Base-by-base conservation (phyloP, 1,140 invertebrate genomes). In the Drosophila tsacasi region DNA sequence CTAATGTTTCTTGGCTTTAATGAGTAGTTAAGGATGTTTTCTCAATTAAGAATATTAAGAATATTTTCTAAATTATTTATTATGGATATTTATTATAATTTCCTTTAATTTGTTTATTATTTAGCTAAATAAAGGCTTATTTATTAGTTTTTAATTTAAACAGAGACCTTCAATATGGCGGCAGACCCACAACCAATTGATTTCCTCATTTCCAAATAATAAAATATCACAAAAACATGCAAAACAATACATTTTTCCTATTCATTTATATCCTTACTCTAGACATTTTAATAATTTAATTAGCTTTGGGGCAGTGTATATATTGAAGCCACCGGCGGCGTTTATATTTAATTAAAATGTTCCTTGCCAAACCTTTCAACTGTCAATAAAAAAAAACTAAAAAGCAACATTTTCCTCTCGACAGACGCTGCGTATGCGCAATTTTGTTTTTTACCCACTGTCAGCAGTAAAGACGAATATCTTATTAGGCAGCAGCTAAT, bases 341-440 rank as follows among this genome's bases (percentile, higher is more conserved):
- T 44, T 25, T 60, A 65, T 84, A 84, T 81, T 90, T 84, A 90
- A 90, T 90, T 90, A 84, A 89, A 90, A 81, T 84, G 79, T 58
- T 69, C 54, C 50, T n/a, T 15, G 30, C 47, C 69, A 81, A 73
- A 83, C 58, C 63, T 54, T 76, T 79, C 40, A 69, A 68, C 46
- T 67, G 69, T 69, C 65, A 44, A 83, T 76, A 55, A 25, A 63
- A 25, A 25, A 23, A 40, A 35, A 30, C 57, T 68, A 65, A 80
- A 63, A 59, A 64, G 75, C 47, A 46, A 75, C 52, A 46, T 50
- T n/a, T 39, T n/a, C 10, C 32, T 19, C 30, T 44, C 49, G 32
- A 10, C 30, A 19, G 40, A 63, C 46, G 64, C 65, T 81, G 83
- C 78, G 76, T 86, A 87, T 86, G 67, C 84, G 54, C 42, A 87